Conservation (phyloP, 2,113 vertebrate species). For the Amphilophus citrinellus region DNA sequence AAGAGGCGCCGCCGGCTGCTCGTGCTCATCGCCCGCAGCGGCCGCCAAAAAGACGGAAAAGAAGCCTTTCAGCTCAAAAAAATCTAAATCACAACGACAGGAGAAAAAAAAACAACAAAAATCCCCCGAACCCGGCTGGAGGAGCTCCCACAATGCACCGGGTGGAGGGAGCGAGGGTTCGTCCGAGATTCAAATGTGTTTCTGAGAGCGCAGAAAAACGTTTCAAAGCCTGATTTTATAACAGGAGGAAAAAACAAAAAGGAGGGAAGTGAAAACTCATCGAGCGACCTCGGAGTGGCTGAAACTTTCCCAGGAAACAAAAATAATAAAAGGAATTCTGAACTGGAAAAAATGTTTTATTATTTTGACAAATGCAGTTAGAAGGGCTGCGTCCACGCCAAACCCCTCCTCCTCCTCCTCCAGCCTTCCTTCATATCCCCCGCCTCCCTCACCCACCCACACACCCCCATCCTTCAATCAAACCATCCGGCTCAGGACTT, state of each 20-base stretch:
- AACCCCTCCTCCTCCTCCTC: conserved; percentile 28
- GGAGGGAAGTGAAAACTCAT: not conserved
- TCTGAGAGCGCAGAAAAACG: conserved; percentile 76
- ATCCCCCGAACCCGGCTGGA: not conserved
- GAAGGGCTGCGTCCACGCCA: conserved; percentile 75
- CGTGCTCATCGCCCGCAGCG: not conserved
- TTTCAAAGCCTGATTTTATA: conserved; percentile 74
- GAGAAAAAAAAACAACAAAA: not conserved
- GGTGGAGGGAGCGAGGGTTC: conserved; percentile 63
- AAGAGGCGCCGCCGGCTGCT: conserved; percentile 55
- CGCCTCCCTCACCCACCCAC: not conserved
- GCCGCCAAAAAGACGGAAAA: not conserved
- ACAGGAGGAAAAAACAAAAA: not conserved
- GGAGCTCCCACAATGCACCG: conserved; percentile 76
- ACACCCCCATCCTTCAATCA: not conserved
- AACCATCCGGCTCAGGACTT: conserved; percentile 51
- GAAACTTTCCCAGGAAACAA: conserved; percentile 80
- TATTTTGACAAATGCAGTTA: conserved; percentile 85
- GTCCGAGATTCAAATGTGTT: conserved; percentile 67
- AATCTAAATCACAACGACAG: conserved; percentile 55
- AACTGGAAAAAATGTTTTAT: conserved; percentile 81
- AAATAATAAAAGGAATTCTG: conserved; percentile 82
- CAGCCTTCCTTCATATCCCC: conserved; percentile 32
- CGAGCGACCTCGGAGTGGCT: conserved; percentile 70
- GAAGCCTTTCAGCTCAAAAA: conserved; percentile 76